Percentiles rank a stretch among this genome's conserved stretches.
phyloP scores from a whole-genome alignment of 64 coral and sea anemone genomes.

The Montipora cactus region DNA sequence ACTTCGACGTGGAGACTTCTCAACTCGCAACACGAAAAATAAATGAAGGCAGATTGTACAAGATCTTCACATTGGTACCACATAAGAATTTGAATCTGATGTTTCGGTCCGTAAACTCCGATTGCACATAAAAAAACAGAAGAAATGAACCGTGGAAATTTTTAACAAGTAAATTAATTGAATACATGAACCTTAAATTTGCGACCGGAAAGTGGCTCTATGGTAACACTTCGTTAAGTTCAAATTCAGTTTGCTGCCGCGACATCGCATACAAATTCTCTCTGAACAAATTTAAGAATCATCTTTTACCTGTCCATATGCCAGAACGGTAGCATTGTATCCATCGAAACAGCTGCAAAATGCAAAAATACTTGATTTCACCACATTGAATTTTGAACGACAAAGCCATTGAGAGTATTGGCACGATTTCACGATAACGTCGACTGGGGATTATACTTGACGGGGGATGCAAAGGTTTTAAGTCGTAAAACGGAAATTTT shows the following conservation, averaged over 20 bases:
- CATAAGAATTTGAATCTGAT: neutral
- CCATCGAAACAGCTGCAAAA: slow-evolving; percentile 92
- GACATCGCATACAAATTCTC: neutral
- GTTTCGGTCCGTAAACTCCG: neutral
- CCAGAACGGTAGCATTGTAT: slow-evolving; percentile 98
- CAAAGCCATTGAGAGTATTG: neutral
- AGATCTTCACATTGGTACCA: neutral
- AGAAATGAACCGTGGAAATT: neutral
- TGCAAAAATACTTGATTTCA: slow-evolving; percentile 23
- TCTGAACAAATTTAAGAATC: neutral
- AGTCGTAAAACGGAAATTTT: slow-evolving; percentile 14
- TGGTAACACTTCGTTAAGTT: neutral
- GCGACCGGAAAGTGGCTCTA: neutral
- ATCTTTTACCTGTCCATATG: slow-evolving; percentile 94
- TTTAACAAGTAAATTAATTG: neutral
- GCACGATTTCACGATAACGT: neutral
- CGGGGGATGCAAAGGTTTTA: neutral
- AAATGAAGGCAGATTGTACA: neutral
- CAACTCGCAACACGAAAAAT: slow-evolving; percentile 1
- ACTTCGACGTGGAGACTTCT: neutral
- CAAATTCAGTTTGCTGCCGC: neutral
- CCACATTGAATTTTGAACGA: neutral
- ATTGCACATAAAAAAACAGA: neutral
- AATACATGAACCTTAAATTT: neutral
- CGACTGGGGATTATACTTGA: neutral